Percentiles rank a stretch among this genome's conserved stretches.
These are phyloP conservation scores for Emmelina monodactyla DNA, from an alignment of 2,888 invertebrate species.

Conservation along the genomic window DNA sequence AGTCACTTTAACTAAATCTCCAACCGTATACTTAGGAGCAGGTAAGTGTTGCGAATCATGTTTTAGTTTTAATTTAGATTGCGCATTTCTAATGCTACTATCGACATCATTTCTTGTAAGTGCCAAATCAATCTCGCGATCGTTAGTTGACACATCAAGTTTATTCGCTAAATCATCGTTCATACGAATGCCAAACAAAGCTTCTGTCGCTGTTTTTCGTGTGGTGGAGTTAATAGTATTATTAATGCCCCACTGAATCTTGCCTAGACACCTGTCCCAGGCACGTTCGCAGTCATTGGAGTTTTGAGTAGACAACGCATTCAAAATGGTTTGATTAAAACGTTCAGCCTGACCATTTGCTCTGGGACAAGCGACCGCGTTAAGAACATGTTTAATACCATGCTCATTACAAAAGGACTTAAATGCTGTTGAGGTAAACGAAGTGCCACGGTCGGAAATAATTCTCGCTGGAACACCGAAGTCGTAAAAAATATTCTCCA, in stretches of 20 bases:
- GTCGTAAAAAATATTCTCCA: slow-evolving; percentile 19
- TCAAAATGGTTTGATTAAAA: slow-evolving; percentile 1
- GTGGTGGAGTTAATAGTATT: slow-evolving; percentile 14
- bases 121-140: neutral
- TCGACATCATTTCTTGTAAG: neutral
- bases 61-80: slow-evolving; percentile 4
- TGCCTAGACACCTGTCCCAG: neutral
- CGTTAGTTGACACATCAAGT: slow-evolving; percentile 3
- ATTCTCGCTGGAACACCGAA: slow-evolving; percentile 16
- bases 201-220: slow-evolving; percentile 13
- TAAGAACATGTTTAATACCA: slow-evolving; percentile 17
- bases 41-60: slow-evolving; percentile 5
- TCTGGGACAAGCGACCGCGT: slow-evolving; percentile 17
- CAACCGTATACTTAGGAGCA: slow-evolving; percentile 7
- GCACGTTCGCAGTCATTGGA: neutral
- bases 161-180: slow-evolving; percentile 10
- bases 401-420: slow-evolving; percentile 20
- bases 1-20: slow-evolving; percentile 15
- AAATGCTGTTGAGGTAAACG: slow-evolving; percentile 29
- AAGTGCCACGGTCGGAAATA: slow-evolving; percentile 30
- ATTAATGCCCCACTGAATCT: slow-evolving; percentile 15
- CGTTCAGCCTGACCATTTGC: slow-evolving; percentile 22
- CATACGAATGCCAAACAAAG: slow-evolving; percentile 8
- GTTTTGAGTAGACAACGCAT: neutral
- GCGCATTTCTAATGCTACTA: slow-evolving; percentile 2